Base-by-base conservation (phyloP, 2,113 vertebrate species). In the Charadrius vociferus region DNA sequence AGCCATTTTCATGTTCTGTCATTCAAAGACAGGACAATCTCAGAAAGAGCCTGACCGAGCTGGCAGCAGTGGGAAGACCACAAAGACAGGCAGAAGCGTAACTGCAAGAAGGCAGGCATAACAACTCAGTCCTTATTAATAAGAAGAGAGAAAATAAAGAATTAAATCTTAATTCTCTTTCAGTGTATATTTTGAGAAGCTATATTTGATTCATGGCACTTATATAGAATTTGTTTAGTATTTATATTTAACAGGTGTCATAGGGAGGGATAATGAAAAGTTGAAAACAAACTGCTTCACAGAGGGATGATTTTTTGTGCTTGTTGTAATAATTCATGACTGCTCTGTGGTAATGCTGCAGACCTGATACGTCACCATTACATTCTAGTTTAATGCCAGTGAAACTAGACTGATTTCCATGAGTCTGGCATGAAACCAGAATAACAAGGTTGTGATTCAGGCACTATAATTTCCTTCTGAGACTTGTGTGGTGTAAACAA, bases 351-450 rank as follows among this genome's bases (percentile, higher is more conserved):
- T 95, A 79, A 95, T 43, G 34, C 77, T 92, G 65, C 68, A 88
- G 86, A 72, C 20, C 77, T 96, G 66, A 91, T 94, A 94, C 73
- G 72, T 81, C 77, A 41, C 37, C 73, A 27, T 75, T 52, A 16
- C n/a, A 77, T 65, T 94, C 65, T 43, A 61, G 53, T 77, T 75
- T 82, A 72, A 82, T 95, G 70, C 65, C 81, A 94, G 43, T 84
- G 73, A 94, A 95, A 85, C 53, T 72, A 92, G 45, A 72, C 77
- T 91, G 56, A 91, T 95, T 97, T 95, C 77, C 91, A 71, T 49
- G 82, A 68, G 39, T 71, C 80, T 95, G 83, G 61, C 52, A 88
- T 89, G 80, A 85, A 95, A 49, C 36, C 85, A 49, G 39, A 95
- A 92, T 86, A 91, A 81, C 55, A 86, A 71, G 22, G 30, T 72